phyloP scores from a whole-genome alignment of 2,888 invertebrate species.

The Theodoxus fluviatilis region DNA sequence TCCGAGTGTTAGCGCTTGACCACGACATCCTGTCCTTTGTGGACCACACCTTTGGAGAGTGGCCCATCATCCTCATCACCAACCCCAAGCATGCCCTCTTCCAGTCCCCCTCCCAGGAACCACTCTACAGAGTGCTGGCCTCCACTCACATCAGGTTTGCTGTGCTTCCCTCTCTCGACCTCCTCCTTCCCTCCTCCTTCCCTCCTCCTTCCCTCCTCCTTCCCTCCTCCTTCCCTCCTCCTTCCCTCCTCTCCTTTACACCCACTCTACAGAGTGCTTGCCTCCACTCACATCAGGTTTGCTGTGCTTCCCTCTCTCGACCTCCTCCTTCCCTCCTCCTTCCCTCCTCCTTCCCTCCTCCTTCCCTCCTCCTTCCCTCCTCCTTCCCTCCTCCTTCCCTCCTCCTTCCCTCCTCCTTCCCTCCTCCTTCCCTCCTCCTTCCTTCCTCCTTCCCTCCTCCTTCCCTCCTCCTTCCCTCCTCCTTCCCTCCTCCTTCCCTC shows the following conservation, averaged over 20 bases:
- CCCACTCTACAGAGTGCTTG: neutral
- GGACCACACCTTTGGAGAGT: conserved; percentile 73
- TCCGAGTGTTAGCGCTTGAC: conserved; percentile 83
- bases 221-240: too few species aligned
- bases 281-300: neutral
- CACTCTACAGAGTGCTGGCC: conserved; percentile 72
- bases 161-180: too few species aligned
- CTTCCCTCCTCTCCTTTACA: too few species aligned
- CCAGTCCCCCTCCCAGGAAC: conserved; percentile 78
- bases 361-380: neutral
- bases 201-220: too few species aligned
- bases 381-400: neutral
- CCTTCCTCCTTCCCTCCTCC: too few species aligned
- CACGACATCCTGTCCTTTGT: conserved; percentile 86
- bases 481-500: neutral
- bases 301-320: neutral
- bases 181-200: too few species aligned
- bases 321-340: neutral
- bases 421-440: too few species aligned
- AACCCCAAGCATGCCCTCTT: conserved; percentile 89
- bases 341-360: neutral
- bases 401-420: neutral
- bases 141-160: conserved; percentile 80
- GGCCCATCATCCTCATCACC: conserved; percentile 85
- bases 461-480: neutral